Conservation (phyloP, 2,888 invertebrate genomes). For the Campoplex capitator region DNA sequence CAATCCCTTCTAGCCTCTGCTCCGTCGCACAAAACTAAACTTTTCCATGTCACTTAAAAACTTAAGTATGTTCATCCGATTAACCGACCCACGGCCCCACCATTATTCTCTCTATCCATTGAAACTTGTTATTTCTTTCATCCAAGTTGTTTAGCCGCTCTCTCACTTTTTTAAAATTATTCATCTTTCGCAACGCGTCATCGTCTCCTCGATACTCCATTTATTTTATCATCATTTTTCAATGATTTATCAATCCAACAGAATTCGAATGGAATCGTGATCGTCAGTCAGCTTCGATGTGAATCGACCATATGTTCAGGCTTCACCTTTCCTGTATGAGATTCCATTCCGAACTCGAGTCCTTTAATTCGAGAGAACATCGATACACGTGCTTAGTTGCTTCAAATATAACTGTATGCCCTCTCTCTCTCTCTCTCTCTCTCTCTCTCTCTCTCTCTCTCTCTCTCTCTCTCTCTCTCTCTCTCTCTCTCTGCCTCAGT, state of each 20-base stretch:
- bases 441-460: not conserved
- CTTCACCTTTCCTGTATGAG: not conserved
- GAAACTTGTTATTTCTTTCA: no score
- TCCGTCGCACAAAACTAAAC: not conserved
- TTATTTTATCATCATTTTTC: no score
- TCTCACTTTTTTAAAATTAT: no score
- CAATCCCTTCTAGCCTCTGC: not conserved
- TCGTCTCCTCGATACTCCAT: no score
- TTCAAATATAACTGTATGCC: not conserved
- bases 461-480: no score
- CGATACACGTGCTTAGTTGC: not conserved
- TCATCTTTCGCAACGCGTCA: no score
- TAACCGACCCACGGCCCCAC: not conserved
- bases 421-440: not conserved
- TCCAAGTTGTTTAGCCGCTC: no score
- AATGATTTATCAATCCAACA: no score
- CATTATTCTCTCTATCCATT: no score
- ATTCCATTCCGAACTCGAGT: not conserved
- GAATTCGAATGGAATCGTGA: no score
- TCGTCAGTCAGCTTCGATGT: not conserved
- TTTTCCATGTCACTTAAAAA: not conserved
- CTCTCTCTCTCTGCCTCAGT: not conserved
- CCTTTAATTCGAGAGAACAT: constrained; percentile 11
- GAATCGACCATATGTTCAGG: not conserved
- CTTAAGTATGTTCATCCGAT: not conserved